Base-by-base conservation (phyloP, 1,140 invertebrate species). In the Ephestia elutella region DNA sequence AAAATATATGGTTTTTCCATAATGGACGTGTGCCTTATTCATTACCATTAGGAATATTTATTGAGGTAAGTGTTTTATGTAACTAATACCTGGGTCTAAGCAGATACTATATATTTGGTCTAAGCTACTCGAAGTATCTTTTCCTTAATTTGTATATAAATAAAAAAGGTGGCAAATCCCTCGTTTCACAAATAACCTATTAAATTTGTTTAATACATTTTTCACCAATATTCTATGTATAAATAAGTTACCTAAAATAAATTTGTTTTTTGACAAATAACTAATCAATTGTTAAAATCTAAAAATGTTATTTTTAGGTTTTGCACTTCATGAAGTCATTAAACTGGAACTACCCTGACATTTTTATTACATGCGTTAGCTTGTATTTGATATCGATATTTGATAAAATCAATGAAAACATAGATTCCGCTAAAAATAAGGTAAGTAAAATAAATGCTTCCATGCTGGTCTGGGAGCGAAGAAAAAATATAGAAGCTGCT, bases 341-440 rank as follows among this genome's bases (percentile, higher is more conserved):
- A n/a, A 90, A 87, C 0, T 92, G 91, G 92, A 92, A 90, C 63
- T 92, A 90, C 21, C 87, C 90, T 28, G 90, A 92, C 67, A 55
- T 92, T 3, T 92, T 92, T 67, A 82, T 92, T 2, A 91, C 92
- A 21, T 84, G 91, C n/a, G 71, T 92, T 1, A 91, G 91, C 59
- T 75, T 90, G 11, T 92, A 91, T 57, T 65, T 92, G 25, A 82
- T 87, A 0, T 88, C 90, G 9, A 79, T 91, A 60, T 89, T 92
- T 56, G 78, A 88, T 19, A 86, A 90, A 63, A 61, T 92, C 0
- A 92, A 91, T 60, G 77, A 75, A 20, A 84, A 88, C 49, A 77
- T 92, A 73, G 25, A 82, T 64, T 63, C 89, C 84, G 82, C 87
- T n/a, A 20, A n/a, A 13, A n/a, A 53, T n/a, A 53, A 53, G 50